Evolutionary conservation across 2,888 invertebrate species (phyloP).

Genomic region (Hololepta plana): DNA sequence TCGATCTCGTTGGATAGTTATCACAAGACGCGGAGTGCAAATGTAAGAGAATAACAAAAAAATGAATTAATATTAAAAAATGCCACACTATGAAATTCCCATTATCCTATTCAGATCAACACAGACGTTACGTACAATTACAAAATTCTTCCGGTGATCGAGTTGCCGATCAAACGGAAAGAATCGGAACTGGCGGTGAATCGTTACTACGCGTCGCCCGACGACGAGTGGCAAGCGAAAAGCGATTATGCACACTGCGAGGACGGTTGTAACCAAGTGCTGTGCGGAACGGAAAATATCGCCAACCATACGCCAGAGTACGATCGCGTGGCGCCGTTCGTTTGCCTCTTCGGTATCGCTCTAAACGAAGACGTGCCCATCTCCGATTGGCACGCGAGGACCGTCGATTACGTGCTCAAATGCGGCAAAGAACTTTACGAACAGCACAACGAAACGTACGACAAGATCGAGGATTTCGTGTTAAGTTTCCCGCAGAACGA

Average conservation of each 20-base stretch:
- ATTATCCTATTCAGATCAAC: slow-evolving; percentile 15
- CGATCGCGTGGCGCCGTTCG: slow-evolving; percentile 28
- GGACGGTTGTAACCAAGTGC: slow-evolving; percentile 37
- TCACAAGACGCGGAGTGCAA: slow-evolving; percentile 8
- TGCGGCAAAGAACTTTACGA: slow-evolving; percentile 27
- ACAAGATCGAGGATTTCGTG: slow-evolving; percentile 11
- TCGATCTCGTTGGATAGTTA: slow-evolving; percentile 19
- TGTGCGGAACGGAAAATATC: slow-evolving; percentile 31
- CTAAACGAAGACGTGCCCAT: slow-evolving; percentile 38
- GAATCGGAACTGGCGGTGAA: slow-evolving; percentile 8
- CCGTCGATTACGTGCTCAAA: slow-evolving; percentile 38
- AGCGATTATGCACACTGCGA: too few relatives aligned
- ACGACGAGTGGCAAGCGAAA: slow-evolving; percentile 15
- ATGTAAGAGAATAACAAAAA: background rate
- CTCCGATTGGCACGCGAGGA: slow-evolving; percentile 36
- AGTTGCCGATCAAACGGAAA: slow-evolving; percentile 10
- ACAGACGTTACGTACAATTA: slow-evolving; percentile 15
- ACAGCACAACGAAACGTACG: slow-evolving; percentile 20
- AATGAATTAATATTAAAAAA: slow-evolving; percentile 1
- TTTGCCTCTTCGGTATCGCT: slow-evolving; percentile 38
- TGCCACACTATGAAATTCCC: slow-evolving; percentile 10
- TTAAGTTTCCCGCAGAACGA: slow-evolving; percentile 9
- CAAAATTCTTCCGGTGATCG: slow-evolving; percentile 13
- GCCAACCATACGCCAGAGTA: slow-evolving; percentile 12
- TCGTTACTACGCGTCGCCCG: too few relatives aligned